phyloP scores from a whole-genome alignment of 2,113 vertebrate genomes.

The Elanoides forficatus region DNA sequence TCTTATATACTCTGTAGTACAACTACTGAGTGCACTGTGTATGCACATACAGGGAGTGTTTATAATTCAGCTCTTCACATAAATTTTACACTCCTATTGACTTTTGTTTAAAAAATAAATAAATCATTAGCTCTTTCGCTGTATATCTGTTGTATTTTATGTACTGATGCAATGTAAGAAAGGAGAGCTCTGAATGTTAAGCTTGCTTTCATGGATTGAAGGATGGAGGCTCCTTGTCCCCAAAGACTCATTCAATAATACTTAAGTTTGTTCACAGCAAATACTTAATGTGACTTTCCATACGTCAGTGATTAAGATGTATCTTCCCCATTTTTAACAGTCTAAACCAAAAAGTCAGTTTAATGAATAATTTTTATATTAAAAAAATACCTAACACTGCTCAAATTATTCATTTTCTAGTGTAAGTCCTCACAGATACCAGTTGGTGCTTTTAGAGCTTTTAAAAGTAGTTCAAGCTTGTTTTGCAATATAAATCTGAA shows the following conservation, averaged over 20 bases:
- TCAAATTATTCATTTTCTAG: background rate
- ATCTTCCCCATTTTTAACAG: background rate
- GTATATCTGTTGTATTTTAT: background rate
- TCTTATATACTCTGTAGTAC: too few species aligned
- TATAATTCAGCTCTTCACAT: background rate
- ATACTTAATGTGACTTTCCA: background rate
- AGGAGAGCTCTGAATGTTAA: background rate
- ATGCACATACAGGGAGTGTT: background rate
- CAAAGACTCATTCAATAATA: background rate
- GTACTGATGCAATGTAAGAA: accelerated
- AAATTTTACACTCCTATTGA: background rate
- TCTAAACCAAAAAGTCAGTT: background rate
- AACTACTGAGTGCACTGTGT: background rate
- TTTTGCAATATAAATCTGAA: constrained; percentile 1
- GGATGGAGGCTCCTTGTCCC: background rate
- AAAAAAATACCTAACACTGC: background rate
- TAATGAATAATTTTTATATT: background rate
- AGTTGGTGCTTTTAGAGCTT: background rate
- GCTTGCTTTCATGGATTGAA: background rate
- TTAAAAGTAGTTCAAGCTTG: constrained; percentile 28
- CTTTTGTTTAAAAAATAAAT: background rate
- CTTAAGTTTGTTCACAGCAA: background rate
- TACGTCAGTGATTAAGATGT: background rate
- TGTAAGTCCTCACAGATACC: background rate
- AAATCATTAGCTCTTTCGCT: background rate